Percentiles rank a stretch among this genome's conserved stretches.
Evolutionary conservation across 2,113 vertebrate genomes (phyloP).

Genomic region (Pterocles gutturalis): DNA sequence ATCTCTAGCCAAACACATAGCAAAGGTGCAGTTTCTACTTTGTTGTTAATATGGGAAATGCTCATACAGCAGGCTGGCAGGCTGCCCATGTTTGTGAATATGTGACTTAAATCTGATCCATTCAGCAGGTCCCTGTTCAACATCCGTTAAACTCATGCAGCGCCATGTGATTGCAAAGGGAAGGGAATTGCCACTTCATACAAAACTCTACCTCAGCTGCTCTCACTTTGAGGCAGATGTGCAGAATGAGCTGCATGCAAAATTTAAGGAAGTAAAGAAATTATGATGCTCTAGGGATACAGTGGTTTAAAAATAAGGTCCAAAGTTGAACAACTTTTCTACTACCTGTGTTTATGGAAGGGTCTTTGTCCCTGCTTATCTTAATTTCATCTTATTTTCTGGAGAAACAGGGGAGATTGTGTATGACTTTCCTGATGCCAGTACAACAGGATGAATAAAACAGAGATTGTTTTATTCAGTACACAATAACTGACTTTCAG

Average conservation of each 20-base stretch:
- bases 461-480: background rate
- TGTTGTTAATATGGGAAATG: background rate
- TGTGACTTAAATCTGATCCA: background rate
- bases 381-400: too few relatives aligned
- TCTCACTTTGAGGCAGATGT: background rate
- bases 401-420: background rate
- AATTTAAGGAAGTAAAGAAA: conserved; percentile 14
- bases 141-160: background rate
- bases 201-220: background rate
- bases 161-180: background rate
- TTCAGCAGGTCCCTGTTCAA: background rate
- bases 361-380: background rate
- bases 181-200: background rate
- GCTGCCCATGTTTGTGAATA: background rate
- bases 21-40: background rate
- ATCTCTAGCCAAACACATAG: background rate
- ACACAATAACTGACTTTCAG: background rate
- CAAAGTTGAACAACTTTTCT: background rate
- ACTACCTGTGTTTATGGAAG: background rate
- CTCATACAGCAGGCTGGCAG: background rate
- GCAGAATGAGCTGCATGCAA: background rate
- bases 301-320: background rate
- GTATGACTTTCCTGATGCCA: background rate
- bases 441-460: background rate
- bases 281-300: background rate